phyloP scores from a whole-genome alignment of 2,113 vertebrate genomes.

The Pelmatolapia mariae region DNA sequence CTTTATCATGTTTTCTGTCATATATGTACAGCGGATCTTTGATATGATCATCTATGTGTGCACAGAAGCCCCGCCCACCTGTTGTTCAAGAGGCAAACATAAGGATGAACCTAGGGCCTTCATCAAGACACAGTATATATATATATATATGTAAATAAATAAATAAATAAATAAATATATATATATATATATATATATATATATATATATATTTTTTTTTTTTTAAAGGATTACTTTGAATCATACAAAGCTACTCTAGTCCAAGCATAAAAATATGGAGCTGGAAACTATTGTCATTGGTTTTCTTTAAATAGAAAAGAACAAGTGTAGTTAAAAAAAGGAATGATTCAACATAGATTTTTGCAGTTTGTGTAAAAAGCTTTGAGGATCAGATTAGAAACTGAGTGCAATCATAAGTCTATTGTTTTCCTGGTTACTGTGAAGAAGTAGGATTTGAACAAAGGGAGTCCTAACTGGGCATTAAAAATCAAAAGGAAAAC shows the following conservation, averaged over 20 bases:
- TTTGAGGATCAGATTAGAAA: background rate
- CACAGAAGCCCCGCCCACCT: background rate
- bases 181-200: too few species aligned
- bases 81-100: background rate
- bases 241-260: background rate
- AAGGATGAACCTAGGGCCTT: background rate
- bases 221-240: background rate
- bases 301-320: background rate
- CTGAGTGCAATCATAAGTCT: background rate
- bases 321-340: background rate
- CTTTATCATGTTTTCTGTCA: background rate
- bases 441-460: background rate
- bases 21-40: background rate
- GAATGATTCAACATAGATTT: background rate
- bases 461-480: background rate
- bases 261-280: background rate
- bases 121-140: background rate
- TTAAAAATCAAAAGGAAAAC: background rate
- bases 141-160: too few species aligned
- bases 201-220: too few species aligned
- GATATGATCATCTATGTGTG: background rate
- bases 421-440: background rate
- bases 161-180: too few species aligned
- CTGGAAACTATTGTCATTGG: background rate
- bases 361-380: background rate